Evolutionary conservation across 2,113 vertebrate genomes (phyloP), one percentile per base, ranked within the genome.

Genomic region (Calyptomena viridis): DNA sequence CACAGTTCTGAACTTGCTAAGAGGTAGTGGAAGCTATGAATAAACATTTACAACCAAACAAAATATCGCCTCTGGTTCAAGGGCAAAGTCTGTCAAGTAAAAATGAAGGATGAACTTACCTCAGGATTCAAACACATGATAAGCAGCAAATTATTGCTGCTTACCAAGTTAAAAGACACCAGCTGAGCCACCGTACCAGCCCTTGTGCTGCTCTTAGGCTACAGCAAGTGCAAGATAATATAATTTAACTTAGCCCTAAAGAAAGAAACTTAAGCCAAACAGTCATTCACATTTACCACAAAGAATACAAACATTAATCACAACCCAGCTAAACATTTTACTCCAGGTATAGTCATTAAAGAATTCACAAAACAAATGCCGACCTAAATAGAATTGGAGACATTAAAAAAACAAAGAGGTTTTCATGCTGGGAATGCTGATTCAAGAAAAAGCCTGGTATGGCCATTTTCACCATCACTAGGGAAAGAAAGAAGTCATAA

Each of bases 101-200:
- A 95, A 88, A 67, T 0, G 1, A 88, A 95, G 52, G 47, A 90
- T 49, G 60, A 47, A 80, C 81, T 59, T 58, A 90, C 87, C 84
- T 88, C 82, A 52, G 84, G 88, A 95, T 59, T 64, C 53, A 79
- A 78, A 79, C 10, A 1, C 15, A 12, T 0, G 0, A 94, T 94
- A 67, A n/a, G n/a, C n/a, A n/a, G n/a, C n/a, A 90, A 86, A 94
- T 95, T 88, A 93, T 53, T 93, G 79, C 75, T 93, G 88, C 72
- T 84, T 94, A 94, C 84, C 83, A 95, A 86, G 86, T 96, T 95
- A 18, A 12, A 90, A 86, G 90, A 90, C 83, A 93, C 72, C 83
- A 94, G 55, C 85, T 92, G 88, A 93, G 92, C 37, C 68, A 62
- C 62, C 53, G 63, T 31, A 85, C 56, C 63, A 86, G 50, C n/a